phyloP scores from a whole-genome alignment of 1,140 invertebrate species.

The Drosophila lacteicornis region DNA sequence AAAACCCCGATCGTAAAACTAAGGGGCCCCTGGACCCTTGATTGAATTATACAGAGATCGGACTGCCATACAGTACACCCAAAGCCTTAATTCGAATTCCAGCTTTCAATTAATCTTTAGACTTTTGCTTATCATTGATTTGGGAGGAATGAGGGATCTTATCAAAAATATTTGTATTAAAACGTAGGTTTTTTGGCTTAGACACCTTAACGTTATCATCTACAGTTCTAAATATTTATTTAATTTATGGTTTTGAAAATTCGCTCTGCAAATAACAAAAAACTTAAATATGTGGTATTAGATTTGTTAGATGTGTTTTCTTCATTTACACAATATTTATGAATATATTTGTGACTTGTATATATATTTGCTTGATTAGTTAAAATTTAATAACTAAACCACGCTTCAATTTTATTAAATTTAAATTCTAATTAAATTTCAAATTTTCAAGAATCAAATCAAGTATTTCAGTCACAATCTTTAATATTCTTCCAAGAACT shows the following conservation, averaged over 20 bases:
- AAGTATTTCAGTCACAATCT: not conserved
- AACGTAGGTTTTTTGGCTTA: not conserved
- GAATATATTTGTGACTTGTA: no score
- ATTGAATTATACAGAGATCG: constrained; percentile 1
- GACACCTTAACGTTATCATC: not conserved
- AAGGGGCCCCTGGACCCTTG: constrained; percentile 7
- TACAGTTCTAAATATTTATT: not conserved
- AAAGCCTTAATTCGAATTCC: not conserved
- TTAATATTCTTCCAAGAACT: not conserved
- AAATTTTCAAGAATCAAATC: no score
- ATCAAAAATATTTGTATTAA: not conserved
- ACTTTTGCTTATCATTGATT: not conserved
- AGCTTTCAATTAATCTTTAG: not conserved
- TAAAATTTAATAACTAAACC: no score
- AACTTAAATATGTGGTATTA: no score
- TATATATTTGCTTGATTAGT: no score
- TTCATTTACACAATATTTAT: no score
- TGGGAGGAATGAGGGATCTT: no score
- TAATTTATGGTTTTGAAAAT: not conserved
- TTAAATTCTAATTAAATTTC: no score
- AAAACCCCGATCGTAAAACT: constrained; percentile 39
- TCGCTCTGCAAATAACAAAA: no score
- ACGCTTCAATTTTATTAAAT: no score
- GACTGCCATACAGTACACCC: not conserved
- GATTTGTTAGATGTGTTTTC: no score